Percentiles rank a stretch among this genome's conserved stretches.
These are phyloP conservation scores for Plecturocebus donacophilus DNA, from an alignment of 2,113 vertebrate genomes.

Conservation along the genomic window DNA sequence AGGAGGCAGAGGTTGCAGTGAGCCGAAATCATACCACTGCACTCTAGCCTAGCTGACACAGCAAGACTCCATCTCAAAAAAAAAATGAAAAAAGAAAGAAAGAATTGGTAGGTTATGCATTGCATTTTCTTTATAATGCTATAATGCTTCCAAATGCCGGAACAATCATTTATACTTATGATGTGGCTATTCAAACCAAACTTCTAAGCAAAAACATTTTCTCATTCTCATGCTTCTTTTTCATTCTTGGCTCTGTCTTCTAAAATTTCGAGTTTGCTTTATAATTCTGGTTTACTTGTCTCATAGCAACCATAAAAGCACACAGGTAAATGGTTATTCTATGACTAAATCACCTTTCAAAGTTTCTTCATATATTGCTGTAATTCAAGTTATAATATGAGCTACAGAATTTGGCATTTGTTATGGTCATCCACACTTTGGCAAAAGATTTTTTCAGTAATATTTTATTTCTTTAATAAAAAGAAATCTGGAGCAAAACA, in stretches of 20 bases:
- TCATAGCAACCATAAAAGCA: slow-evolving; percentile 38
- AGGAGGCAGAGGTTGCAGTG: too few relatives aligned
- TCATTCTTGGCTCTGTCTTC: background rate
- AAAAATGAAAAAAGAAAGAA: too few relatives aligned
- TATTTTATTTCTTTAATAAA: slow-evolving; percentile 9
- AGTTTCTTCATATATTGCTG: background rate
- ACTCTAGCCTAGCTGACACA: too few relatives aligned
- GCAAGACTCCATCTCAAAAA: too few relatives aligned
- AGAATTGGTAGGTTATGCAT: background rate
- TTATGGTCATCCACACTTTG: background rate
- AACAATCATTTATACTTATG: background rate
- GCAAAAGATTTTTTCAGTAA: background rate
- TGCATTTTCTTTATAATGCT: background rate
- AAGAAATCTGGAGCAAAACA: background rate
- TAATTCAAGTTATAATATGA: background rate
- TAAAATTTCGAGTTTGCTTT: background rate
- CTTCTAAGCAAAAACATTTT: background rate
- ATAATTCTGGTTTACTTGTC: slow-evolving; percentile 17
- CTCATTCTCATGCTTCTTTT: background rate
- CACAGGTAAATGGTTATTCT: background rate
- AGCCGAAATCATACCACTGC: too few relatives aligned
- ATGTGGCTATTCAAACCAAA: background rate
- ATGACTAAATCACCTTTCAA: background rate
- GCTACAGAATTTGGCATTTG: background rate
- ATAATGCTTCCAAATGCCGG: background rate